Conservation (phyloP, 2,113 vertebrate species). For the Xyrauchen texanus region DNA sequence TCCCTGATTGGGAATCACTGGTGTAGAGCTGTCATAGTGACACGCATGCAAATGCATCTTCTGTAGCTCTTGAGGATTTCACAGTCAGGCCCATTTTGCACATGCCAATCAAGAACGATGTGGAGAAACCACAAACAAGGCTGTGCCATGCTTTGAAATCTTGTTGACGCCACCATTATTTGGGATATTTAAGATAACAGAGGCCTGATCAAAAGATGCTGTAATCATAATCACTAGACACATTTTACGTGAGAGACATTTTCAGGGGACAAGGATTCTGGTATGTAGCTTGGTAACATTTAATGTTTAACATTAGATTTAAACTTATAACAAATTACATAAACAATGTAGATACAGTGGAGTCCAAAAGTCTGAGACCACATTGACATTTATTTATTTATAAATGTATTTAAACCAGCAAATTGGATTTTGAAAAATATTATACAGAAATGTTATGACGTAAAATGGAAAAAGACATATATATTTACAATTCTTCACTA, state of each 20-base stretch:
- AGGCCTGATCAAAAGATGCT: background rate
- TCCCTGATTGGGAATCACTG: no score
- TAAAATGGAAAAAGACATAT: no score
- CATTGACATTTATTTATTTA: no score
- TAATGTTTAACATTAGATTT: background rate
- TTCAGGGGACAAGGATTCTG: background rate
- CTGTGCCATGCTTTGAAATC: background rate
- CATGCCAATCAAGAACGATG: background rate
- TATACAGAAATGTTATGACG: no score
- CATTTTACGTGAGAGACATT: background rate
- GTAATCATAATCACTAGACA: background rate
- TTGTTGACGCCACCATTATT: slow-evolving; percentile 17
- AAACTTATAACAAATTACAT: no score
- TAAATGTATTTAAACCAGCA: no score
- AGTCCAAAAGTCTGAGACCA: no score
- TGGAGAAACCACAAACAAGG: background rate
- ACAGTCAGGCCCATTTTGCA: background rate
- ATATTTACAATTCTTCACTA: no score
- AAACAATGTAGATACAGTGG: no score
- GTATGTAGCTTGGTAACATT: no score
- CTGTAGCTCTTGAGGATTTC: slow-evolving; percentile 10
- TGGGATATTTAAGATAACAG: background rate
- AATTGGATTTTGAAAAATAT: no score
- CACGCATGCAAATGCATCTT: slow-evolving; percentile 10
- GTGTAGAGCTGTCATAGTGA: background rate